Conservation (phyloP, 2,797 vertebrate genomes). For the Hydrophis major region DNA sequence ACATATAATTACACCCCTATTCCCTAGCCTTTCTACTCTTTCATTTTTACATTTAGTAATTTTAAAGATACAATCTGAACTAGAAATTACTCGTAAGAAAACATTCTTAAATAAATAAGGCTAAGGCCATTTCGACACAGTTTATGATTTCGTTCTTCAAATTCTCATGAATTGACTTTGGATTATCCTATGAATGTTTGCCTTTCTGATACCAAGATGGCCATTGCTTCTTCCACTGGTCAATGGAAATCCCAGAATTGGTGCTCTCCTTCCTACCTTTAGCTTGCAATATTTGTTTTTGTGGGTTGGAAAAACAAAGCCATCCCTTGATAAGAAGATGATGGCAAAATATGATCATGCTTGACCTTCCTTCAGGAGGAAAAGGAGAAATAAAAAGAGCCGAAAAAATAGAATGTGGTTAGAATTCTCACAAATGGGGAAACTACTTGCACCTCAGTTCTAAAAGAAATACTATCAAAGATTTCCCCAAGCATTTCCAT, state of each 20-base stretch:
- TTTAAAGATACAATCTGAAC: neutral
- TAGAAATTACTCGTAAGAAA: neutral
- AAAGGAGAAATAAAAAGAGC: neutral
- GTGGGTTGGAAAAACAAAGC: neutral
- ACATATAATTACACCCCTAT: neutral
- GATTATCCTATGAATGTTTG: neutral
- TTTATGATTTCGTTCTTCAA: neutral
- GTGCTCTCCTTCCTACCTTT: neutral
- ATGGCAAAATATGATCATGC: neutral
- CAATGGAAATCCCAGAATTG: neutral
- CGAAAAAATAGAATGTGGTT: neutral
- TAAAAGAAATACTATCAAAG: neutral
- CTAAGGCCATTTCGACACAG: neutral
- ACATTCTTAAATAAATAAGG: neutral
- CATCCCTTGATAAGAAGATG: neutral
- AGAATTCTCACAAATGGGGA: neutral
- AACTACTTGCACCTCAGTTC: neutral
- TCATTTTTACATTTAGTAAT: neutral
- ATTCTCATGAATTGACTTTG: neutral
- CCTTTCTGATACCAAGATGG: neutral
- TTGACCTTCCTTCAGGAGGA: neutral
- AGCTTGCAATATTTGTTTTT: neutral
- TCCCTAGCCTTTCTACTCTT: neutral
- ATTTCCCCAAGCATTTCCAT: neutral
- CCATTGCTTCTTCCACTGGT: neutral